A percentile compares a stretch with the other conserved stretches of the same genome.
phyloP scores from a whole-genome alignment of 2,888 invertebrate genomes.

The Acrobasis suavella region DNA sequence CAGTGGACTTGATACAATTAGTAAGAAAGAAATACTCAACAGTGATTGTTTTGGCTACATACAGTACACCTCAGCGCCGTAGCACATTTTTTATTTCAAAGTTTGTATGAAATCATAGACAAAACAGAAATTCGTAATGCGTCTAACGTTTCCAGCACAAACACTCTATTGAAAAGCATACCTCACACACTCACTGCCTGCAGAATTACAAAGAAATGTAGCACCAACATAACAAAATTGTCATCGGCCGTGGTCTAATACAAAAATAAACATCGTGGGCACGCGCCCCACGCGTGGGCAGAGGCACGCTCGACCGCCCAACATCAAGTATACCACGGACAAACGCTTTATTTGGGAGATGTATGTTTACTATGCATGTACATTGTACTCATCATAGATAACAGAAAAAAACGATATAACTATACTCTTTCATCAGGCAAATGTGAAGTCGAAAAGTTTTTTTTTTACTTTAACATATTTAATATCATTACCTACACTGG shows the following conservation, averaged over 20 bases:
- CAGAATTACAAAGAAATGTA: constrained; percentile 22
- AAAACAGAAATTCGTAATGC: no score
- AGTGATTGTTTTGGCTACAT: no score
- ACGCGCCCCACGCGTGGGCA: constrained; percentile 28
- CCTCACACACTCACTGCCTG: constrained; percentile 13
- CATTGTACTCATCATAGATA: not conserved
- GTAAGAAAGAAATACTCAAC: no score
- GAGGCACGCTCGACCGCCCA: constrained; percentile 21
- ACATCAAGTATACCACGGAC: constrained; percentile 7
- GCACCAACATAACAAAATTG: constrained; percentile 19
- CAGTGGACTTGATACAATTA: no score
- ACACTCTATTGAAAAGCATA: constrained; percentile 9
- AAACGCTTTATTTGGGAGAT: constrained; percentile 3
- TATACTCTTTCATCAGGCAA: no score
- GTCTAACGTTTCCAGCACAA: not conserved
- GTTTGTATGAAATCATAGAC: no score
- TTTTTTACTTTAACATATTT: no score
- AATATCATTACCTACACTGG: no score
- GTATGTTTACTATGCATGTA: not conserved
- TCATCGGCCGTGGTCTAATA: constrained; percentile 43
- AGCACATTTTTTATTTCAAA: no score
- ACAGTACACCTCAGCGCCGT: no score
- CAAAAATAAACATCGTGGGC: constrained; percentile 56
- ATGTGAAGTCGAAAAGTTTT: no score
- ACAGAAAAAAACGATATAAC: not conserved